Percentiles rank a stretch among this genome's conserved stretches.
Conservation (phyloP, 2,888 invertebrate species). For the Strigamia crassipes region DNA sequence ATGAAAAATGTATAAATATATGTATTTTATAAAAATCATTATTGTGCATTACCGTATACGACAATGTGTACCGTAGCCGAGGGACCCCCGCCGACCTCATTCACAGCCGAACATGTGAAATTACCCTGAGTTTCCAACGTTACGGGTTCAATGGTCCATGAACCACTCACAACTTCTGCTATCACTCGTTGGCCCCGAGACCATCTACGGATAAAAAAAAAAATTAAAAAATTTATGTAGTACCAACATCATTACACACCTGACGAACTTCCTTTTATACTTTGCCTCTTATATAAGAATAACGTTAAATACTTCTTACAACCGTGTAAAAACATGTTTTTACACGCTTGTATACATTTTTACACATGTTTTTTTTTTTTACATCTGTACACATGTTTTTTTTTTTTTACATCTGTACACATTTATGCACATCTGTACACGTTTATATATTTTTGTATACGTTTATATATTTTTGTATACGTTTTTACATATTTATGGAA, state of each 20-base stretch:
- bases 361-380: no score
- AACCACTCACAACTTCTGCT: conserved; percentile 74
- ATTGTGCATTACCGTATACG: conserved; percentile 66
- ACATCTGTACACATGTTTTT: no score
- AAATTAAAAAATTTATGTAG: conserved; percentile 31
- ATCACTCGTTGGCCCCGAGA: conserved; percentile 75
- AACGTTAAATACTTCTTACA: conserved; percentile 5
- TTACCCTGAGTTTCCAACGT: conserved; percentile 83
- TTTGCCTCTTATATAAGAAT: not conserved
- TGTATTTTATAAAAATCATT: not conserved
- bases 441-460: no score
- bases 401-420: no score
- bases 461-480: no score
- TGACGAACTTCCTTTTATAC: conserved; percentile 15
- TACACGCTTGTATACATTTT: no score
- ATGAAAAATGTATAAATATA: no score
- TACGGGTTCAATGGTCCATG: conserved; percentile 81
- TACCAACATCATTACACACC: conserved; percentile 43
- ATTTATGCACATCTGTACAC: no score
- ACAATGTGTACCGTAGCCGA: conserved; percentile 71
- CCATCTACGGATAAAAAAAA: conserved; percentile 66
- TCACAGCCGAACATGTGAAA: conserved; percentile 85
- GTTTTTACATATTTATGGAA: no score
- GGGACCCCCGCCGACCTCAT: conserved; percentile 79
- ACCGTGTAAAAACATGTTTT: conserved; percentile 13